Evolutionary conservation across 2,113 vertebrate species (phyloP), one percentile per base, ranked within the genome.

Genomic region (Lagopus muta): DNA sequence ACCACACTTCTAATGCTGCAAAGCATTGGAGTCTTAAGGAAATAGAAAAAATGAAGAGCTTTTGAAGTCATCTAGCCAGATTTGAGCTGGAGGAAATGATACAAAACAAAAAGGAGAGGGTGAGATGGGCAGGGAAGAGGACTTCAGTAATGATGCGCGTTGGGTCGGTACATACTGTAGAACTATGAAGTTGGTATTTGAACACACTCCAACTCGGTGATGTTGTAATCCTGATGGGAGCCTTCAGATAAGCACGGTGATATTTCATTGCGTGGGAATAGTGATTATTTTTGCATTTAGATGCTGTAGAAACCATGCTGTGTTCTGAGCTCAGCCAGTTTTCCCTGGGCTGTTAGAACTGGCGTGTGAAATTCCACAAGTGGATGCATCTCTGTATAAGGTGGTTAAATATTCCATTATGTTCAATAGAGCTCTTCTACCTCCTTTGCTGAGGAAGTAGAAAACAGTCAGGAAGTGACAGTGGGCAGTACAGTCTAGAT

Each of bases 171-270:
- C 52, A 24, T 32, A 4, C 30, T 75, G 52, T 22, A 42, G 5
- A 34, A 1, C 38, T 50, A 16, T 70, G 52, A 17, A 13, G 18
- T 27, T 21, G 4, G 7, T 57, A 13, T 58, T 61, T 62, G 38
- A 61, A 22, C 7, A 14, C 8, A 16, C 8, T 16, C 13, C 4
- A 1, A 10, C 28, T 57, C 24, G 15, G 0, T 18, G n/a, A 11
- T 54, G 13, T 5, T 1, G 1, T 36, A 69, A 36, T 10, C 18
- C 36, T 40, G 20, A 24, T 0, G n/a, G 22, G 57, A 12, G 24
- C 42, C 34, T 28, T 43, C 1, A 3, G 27, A 13, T 50, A 32
- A 8, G 34, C 36, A 7, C 0, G 3, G 4, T 52, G 32, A 8
- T 25, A 2, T 43, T 52, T 74, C 55, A 47, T 22, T 88, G 14